phyloP scores from a whole-genome alignment of 2,888 invertebrate genomes.

The Yponomeuta plumbellus region DNA sequence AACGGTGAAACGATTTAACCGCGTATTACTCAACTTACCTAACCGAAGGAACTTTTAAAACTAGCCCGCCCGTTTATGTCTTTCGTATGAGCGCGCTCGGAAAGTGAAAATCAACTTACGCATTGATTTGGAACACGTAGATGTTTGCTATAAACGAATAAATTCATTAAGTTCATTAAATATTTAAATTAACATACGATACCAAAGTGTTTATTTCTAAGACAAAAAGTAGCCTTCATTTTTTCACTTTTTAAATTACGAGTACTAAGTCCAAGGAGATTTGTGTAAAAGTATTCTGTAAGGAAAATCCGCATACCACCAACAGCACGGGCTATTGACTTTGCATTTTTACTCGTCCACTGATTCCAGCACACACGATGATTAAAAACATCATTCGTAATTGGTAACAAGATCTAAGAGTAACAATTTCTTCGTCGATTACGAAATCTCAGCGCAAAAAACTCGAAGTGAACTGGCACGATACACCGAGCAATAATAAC shows the following conservation, averaged over 20 bases:
- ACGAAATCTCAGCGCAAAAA: constrained; percentile 21
- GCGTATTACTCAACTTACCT: not conserved
- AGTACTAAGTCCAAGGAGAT: too few relatives aligned
- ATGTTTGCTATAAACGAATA: too few relatives aligned
- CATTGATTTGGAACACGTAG: too few relatives aligned
- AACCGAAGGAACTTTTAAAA: not conserved
- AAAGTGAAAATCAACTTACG: not conserved
- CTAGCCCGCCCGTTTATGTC: not conserved
- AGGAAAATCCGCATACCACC: constrained; percentile 12
- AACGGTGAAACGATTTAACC: not conserved
- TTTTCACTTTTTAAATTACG: too few relatives aligned
- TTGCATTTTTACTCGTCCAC: constrained; percentile 7
- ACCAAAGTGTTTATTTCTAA: too few relatives aligned
- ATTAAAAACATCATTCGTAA: constrained; percentile 5
- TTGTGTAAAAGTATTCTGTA: not conserved
- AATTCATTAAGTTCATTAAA: too few relatives aligned
- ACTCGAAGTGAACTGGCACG: constrained; percentile 26
- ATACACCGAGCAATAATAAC: constrained; percentile 25
- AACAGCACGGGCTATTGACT: not conserved
- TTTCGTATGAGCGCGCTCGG: not conserved
- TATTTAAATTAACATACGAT: too few relatives aligned
- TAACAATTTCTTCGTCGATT: constrained; percentile 23
- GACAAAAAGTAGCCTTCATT: too few relatives aligned
- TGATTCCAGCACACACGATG: not conserved
- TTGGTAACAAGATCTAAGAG: constrained; percentile 13